Evolutionary conservation across 2,113 vertebrate genomes (phyloP), one percentile per base, ranked within the genome.

Genomic region (Dicerorhinus sumatrensis): DNA sequence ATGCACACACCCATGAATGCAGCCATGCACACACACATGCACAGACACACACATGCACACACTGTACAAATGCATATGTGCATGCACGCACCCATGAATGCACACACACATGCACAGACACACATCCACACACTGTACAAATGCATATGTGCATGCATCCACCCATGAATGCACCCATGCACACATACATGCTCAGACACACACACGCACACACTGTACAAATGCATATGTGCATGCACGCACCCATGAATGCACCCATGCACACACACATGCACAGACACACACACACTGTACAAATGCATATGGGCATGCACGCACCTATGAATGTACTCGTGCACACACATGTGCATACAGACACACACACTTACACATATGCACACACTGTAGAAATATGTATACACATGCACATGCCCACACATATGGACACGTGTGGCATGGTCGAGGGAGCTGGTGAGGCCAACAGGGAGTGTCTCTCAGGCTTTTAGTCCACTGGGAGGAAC

Each of bases 391-490:
- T 1, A 27, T 12, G 1, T 20, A 33, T 3, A 2, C 4, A 36
- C 11, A 42, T 4, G 25, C 62, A 42, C 16, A 29, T 12, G 29
- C 10, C 10, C 25, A 29, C 42, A 39, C 0, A 20, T 1, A 0
- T 10, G 17, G 73, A 36, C 73, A 60, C 0, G 3, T 39, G 58
- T 27, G n/a, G 13, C 0, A 13, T 12, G 14, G 7, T 3, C 0
- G 4, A 65, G 27, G 81, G 58, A 6, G n/a, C 1, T 54, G 25
- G n/a, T 3, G n/a, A 85, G 60, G 29, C 48, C 2, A 11, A 58
- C 4, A 4, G 9, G 13, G 46, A 67, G 46, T 27, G 27, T 10
- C 14, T 6, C 81, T 14, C 17, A 0, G 46, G 36, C 48, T 29
- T 67, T 46, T 18, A 14, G 60, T 46, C n/a, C 36, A 16, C 13